Percentiles rank a stretch among this genome's conserved stretches.
phyloP scores from a whole-genome alignment of 2,113 vertebrate species.

The Laticauda colubrina region DNA sequence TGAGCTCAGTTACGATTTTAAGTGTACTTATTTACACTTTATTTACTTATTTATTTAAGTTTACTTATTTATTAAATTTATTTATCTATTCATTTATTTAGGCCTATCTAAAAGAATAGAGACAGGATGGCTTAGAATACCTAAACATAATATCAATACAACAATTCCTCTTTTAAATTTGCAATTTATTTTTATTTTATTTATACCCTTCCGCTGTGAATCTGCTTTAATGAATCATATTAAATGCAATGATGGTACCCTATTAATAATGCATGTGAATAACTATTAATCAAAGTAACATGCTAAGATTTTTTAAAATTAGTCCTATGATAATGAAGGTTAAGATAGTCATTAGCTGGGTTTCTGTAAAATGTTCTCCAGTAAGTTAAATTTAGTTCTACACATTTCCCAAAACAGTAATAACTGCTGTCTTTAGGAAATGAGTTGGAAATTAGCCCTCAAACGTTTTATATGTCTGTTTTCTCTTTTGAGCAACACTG shows the following conservation, averaged over 20 bases:
- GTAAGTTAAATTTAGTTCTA: constrained; percentile 6
- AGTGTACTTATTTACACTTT: not conserved
- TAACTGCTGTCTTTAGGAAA: not conserved
- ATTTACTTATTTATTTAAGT: not conserved
- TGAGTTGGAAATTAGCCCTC: not conserved
- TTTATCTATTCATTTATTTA: not conserved
- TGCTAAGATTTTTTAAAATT: not conserved
- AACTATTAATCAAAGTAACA: not conserved
- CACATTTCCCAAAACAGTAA: constrained; percentile 24
- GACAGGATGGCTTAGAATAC: not conserved
- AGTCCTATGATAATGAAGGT: not conserved
- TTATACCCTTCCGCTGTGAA: not conserved
- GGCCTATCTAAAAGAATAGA: not conserved
- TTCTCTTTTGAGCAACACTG: constrained; percentile 22
- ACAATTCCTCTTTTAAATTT: not conserved
- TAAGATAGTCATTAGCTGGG: not conserved
- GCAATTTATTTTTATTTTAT: not conserved
- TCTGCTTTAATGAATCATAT: not conserved
- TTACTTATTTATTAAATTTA: not conserved
- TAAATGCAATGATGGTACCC: not conserved
- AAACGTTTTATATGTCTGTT: constrained; percentile 36
- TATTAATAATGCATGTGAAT: not conserved
- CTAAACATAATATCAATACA: not conserved
- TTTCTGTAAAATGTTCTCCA: constrained; percentile 37
- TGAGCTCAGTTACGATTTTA: not conserved